phyloP scores from a whole-genome alignment of 2,888 invertebrate species.

The Achlya flavicornis region DNA sequence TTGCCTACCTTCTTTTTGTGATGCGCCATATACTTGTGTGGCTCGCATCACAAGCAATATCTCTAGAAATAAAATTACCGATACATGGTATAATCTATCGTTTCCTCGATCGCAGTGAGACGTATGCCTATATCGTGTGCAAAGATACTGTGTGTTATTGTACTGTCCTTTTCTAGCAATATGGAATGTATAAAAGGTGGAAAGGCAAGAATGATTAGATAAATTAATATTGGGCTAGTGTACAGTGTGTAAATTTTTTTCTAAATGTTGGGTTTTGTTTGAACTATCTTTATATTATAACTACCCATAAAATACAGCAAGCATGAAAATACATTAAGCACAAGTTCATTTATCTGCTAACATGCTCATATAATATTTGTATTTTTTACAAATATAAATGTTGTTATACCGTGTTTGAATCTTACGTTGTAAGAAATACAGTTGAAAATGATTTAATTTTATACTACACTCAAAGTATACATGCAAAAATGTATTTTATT shows the following conservation, averaged over 20 bases:
- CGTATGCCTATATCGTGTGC: not conserved
- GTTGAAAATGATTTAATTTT: not conserved
- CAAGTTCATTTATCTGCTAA: not conserved
- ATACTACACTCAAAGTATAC: not conserved
- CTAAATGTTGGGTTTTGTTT: not conserved
- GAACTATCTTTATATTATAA: not conserved
- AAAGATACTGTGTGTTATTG: not conserved
- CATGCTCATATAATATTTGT: not conserved
- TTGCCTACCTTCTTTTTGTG: too few relatives aligned
- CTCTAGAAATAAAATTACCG: too few relatives aligned
- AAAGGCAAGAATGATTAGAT: constrained; percentile 20
- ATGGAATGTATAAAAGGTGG: not conserved
- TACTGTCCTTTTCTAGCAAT: not conserved
- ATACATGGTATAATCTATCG: not conserved
- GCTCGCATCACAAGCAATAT: too few relatives aligned
- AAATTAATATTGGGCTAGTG: constrained; percentile 15
- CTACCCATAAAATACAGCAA: not conserved
- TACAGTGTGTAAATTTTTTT: not conserved
- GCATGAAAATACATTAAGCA: not conserved
- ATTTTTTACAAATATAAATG: not conserved
- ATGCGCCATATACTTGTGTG: too few relatives aligned
- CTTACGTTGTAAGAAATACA: not conserved
- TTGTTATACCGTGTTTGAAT: not conserved
- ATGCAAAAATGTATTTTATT: constrained; percentile 18
- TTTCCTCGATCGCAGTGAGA: not conserved